Percentiles rank a stretch among this genome's conserved stretches.
phyloP scores from a whole-genome alignment of 1,140 invertebrate species.

The Agrypnia vestita region DNA sequence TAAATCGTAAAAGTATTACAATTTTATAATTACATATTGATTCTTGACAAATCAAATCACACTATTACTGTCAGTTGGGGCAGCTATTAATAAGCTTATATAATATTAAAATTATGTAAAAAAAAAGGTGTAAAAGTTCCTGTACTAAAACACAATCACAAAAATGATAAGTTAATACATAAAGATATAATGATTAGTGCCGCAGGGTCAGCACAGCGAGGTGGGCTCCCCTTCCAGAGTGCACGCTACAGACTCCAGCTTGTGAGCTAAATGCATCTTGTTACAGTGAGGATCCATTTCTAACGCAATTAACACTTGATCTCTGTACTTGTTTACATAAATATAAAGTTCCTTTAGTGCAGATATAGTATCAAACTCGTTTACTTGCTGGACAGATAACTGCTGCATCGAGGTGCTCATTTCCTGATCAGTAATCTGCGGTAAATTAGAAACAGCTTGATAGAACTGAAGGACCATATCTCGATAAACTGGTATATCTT shows the following conservation, averaged over 20 bases:
- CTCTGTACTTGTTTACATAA: conserved; percentile 94
- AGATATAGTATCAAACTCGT: conserved; percentile 92
- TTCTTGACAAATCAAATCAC: conserved; percentile 45
- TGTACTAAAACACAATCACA: conserved; percentile 70
- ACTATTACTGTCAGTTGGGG: conserved; percentile 36
- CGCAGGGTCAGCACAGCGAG: conserved; percentile 72
- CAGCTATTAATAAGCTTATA: conserved; percentile 44
- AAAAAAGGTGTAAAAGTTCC: conserved; percentile 71
- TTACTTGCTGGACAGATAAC: conserved; percentile 87
- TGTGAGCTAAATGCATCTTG: conserved; percentile 90
- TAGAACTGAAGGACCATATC: conserved; percentile 93
- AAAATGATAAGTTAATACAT: conserved; percentile 69
- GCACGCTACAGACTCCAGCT: conserved; percentile 91
- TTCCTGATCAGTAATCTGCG: conserved; percentile 93
- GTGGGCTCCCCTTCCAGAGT: conserved; percentile 86
- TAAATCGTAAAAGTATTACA: conserved; percentile 30
- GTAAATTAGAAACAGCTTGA: conserved; percentile 85
- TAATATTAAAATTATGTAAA: conserved; percentile 67
- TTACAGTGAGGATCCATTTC: conserved; percentile 87
- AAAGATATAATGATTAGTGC: conserved; percentile 63
- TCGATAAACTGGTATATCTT: conserved; percentile 92
- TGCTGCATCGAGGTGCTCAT: conserved; percentile 94
- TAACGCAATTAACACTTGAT: conserved; percentile 90
- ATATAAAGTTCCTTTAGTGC: conserved; percentile 95
- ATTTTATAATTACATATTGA: conserved; percentile 33